Percentiles rank a stretch among this genome's conserved stretches.
These are phyloP conservation scores for Phrixothrix hirtus DNA, from an alignment of 2,888 invertebrate genomes.

Conservation along the genomic window DNA sequence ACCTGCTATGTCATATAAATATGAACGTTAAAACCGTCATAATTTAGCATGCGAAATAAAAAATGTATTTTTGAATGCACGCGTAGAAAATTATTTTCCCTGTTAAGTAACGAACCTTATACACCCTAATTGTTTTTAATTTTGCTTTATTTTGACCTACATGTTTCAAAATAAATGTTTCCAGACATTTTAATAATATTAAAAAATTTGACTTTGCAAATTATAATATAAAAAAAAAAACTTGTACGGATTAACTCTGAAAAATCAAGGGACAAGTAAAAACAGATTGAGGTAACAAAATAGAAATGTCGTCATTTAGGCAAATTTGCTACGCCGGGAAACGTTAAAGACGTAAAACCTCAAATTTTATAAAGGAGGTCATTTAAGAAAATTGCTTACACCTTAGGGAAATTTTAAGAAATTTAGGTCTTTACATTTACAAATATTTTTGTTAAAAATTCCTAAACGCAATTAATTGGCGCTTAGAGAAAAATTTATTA, in stretches of 20 bases:
- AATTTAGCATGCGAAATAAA: slow-evolving; percentile 18
- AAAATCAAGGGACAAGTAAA: neutral
- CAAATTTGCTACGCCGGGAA: neutral
- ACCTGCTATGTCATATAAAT: slow-evolving; percentile 17
- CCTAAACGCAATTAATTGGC: slow-evolving; percentile 8
- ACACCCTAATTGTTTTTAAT: too few species aligned
- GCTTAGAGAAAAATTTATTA: neutral
- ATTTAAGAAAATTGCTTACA: slow-evolving; percentile 15
- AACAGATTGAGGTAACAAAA: neutral
- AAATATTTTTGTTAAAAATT: slow-evolving; percentile 22
- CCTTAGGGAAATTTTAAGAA: slow-evolving; percentile 16
- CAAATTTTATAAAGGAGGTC: slow-evolving; percentile 15
- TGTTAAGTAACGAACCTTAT: neutral
- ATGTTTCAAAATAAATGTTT: too few species aligned
- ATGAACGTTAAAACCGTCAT: slow-evolving; percentile 9
- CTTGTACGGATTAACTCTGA: too few species aligned
- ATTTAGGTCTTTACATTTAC: slow-evolving; percentile 16
- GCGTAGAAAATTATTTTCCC: too few species aligned
- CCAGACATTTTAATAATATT: too few species aligned
- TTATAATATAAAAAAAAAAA: neutral
- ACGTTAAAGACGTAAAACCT: neutral
- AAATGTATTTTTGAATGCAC: too few species aligned
- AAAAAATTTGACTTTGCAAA: too few species aligned
- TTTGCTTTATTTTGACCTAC: too few species aligned
- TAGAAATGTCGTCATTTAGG: neutral